Evolutionary conservation across 2,888 invertebrate genomes (phyloP), one percentile per base, ranked within the genome.

Genomic region (Hydriomena furcata): DNA sequence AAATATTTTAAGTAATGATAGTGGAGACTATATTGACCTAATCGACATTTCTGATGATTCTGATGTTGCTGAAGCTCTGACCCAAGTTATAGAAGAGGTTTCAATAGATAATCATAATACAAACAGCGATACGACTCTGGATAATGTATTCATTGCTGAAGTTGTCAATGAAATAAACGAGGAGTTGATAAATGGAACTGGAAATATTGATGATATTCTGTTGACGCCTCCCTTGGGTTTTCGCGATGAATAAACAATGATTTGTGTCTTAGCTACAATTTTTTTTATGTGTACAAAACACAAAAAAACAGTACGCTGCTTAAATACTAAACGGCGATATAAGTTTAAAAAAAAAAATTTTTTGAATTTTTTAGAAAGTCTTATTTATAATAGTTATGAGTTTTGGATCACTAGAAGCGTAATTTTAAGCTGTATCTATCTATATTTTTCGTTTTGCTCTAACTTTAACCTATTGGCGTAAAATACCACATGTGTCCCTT

Each of bases 201-300:
- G 35, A 23, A 43, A 38, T 32, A 20, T 73, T 6, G 71, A 78
- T 24, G 60, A 66, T 55, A 63, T 82, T 55, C 47, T 86, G 38
- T 65, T 87, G 12, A 82, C 86, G 6, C 87, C 87, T 1, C 87
- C 87, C 1, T 31, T 70, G 4, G 75, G 58, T 36, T 88, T 85
- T 60, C 67, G 77, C 49, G 83, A 86, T 64, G 31, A 48, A 7
- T 41, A 49, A 44, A 55, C n/a, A n/a, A n/a, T n/a, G n/a, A n/a
- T n/a, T n/a, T n/a, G n/a, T n/a, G n/a, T n/a, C n/a, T n/a, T n/a
- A n/a, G n/a, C n/a, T n/a, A n/a, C n/a, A n/a, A n/a, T n/a, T n/a
- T n/a, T n/a, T n/a, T n/a, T n/a, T n/a, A n/a, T n/a, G n/a, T n/a
- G n/a, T 8, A 10, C 4, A 32, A 5, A 24, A 11, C 11, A 20